phyloP scores from a whole-genome alignment of 2,113 vertebrate species.

The Budorcas taxicolor region DNA sequence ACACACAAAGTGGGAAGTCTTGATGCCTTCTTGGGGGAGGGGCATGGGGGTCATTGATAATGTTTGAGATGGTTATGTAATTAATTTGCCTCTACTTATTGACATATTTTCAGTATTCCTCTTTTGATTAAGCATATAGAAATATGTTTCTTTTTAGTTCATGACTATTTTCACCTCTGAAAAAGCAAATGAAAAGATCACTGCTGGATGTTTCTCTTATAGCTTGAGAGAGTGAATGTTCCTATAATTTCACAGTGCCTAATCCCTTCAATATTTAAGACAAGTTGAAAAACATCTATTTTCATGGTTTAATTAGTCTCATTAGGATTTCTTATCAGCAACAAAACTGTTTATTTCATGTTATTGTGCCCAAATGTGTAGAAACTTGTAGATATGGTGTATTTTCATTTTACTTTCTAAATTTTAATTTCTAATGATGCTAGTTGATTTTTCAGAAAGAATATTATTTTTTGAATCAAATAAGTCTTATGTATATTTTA shows the following conservation, averaged over 20 bases:
- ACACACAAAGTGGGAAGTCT: neutral
- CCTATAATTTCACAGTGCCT: neutral
- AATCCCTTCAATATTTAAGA: neutral
- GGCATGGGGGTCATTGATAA: neutral
- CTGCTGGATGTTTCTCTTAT: neutral
- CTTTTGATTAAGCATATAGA: neutral
- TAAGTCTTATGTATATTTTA: neutral
- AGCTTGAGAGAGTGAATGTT: neutral
- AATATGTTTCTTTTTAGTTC: neutral
- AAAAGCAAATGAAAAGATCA: neutral
- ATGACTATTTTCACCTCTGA: neutral
- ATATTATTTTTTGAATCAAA: neutral
- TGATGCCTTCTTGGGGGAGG: neutral
- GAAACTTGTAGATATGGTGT: neutral
- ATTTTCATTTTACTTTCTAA: slow-evolving; percentile 24
- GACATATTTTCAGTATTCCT: neutral
- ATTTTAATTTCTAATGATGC: slow-evolving; percentile 25
- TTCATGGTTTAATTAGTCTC: slow-evolving; percentile 11
- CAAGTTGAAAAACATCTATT: slow-evolving; percentile 5
- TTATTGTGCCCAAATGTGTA: neutral
- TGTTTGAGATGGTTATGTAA: neutral
- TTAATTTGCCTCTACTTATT: neutral
- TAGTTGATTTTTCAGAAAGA: neutral
- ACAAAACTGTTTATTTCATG: slow-evolving; percentile 1
- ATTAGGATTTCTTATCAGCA: slow-evolving; percentile 25